These are phyloP conservation scores for Lepidotrigona ventralis DNA, from an alignment of 1,140 invertebrate genomes.

Conservation along the genomic window DNA sequence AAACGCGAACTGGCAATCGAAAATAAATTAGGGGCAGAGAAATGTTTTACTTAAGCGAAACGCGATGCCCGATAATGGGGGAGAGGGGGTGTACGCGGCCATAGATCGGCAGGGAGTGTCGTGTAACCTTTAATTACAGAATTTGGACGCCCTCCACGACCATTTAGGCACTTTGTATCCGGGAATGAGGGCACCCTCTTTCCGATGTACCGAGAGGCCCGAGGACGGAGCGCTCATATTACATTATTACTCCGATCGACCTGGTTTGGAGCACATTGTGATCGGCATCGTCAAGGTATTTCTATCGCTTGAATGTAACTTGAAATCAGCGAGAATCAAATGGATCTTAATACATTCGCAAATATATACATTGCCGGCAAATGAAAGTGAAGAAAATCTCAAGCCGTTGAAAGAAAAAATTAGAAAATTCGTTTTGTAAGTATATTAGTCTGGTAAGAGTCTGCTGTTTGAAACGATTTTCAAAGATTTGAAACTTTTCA, in stretches of 20 bases:
- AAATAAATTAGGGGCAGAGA: slow-evolving; percentile 9
- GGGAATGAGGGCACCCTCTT: slow-evolving; percentile 95
- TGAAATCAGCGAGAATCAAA: too few species aligned
- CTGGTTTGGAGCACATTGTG: slow-evolving; percentile 95
- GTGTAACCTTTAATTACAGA: slow-evolving; percentile 81
- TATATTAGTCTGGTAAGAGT: too few species aligned
- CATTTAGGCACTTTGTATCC: slow-evolving; percentile 95
- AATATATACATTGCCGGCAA: too few species aligned
- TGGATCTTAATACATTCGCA: too few species aligned
- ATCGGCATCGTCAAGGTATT: slow-evolving; percentile 96
- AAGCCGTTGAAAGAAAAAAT: too few species aligned
- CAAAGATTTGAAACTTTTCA: too few species aligned
- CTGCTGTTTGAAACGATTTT: too few species aligned
- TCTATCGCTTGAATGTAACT: neutral
- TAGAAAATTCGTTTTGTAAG: too few species aligned
- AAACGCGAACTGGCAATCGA: neutral
- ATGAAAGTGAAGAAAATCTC: too few species aligned
- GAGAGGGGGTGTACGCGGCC: neutral
- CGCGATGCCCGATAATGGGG: neutral
- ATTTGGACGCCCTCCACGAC: slow-evolving; percentile 95
- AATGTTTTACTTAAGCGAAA: neutral
- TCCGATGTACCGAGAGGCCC: slow-evolving; percentile 91
- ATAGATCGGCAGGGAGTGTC: neutral
- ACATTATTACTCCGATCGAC: slow-evolving; percentile 96
- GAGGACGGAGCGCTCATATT: slow-evolving; percentile 92